Conservation (phyloP, 2,888 invertebrate species). For the Oxytorus armatus region DNA sequence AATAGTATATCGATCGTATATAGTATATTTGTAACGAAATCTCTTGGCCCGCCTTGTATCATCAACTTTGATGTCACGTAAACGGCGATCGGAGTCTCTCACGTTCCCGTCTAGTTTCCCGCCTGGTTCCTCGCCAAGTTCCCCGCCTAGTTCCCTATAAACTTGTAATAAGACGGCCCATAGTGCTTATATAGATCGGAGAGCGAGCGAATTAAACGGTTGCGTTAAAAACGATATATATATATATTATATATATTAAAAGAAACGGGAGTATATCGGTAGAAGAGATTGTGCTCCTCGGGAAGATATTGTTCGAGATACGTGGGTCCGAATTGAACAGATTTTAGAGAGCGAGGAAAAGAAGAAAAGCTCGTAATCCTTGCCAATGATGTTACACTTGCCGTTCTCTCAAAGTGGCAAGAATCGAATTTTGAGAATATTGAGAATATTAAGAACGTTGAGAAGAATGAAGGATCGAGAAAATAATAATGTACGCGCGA, state of each 20-base stretch:
- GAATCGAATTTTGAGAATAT: not conserved
- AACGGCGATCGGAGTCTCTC: conserved; percentile 60
- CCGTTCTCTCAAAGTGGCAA: conserved; percentile 1
- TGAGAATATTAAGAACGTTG: conserved; percentile 6
- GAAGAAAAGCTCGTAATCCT: conserved; percentile 39
- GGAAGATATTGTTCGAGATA: conserved; percentile 52
- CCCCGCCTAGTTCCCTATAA: conserved; percentile 73
- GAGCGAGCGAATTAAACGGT: conserved; percentile 54
- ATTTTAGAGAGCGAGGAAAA: conserved; percentile 38
- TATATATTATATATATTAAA: conserved; percentile 43
- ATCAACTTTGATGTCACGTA: conserved; percentile 57
- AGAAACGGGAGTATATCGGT: conserved; percentile 34
- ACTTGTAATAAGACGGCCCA: conserved; percentile 72
- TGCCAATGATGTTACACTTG: conserved; percentile 64
- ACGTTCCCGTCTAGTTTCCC: conserved; percentile 71
- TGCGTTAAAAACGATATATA: conserved; percentile 47
- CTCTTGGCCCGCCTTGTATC: conserved; percentile 73
- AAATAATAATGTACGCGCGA: conserved; percentile 21
- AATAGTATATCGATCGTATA: conserved; percentile 43
- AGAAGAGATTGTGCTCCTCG: conserved; percentile 53
- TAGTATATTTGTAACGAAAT: conserved; percentile 62
- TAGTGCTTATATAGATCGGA: conserved; percentile 73
- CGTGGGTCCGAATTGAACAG: conserved; percentile 41
- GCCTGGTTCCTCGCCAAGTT: no score
- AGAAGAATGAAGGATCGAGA: conserved; percentile 3